These are phyloP conservation scores for Drosophila tsacasi DNA, from an alignment of 1,140 invertebrate species.

Conservation along the genomic window DNA sequence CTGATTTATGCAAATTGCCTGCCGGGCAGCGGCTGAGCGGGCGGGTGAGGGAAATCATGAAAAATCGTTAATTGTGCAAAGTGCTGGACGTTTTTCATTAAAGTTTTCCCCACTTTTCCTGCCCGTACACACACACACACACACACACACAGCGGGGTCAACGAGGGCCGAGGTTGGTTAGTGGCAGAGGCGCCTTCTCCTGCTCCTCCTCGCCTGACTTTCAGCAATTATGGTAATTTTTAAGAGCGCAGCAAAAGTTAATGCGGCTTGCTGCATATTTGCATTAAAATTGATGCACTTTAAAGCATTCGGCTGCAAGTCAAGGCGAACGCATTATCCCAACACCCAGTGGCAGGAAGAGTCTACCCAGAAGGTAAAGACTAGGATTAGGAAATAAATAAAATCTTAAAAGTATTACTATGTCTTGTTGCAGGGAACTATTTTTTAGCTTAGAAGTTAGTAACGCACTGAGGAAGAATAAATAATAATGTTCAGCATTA, in stretches of 20 bases:
- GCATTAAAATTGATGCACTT: constrained; percentile 80
- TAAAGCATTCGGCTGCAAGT: constrained; percentile 55
- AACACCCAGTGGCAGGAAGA: background rate
- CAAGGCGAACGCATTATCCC: constrained; percentile 37
- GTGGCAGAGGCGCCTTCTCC: constrained; percentile 11
- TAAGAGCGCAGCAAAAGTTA: constrained; percentile 71
- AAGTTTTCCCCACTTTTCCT: constrained; percentile 33
- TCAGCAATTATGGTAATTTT: constrained; percentile 77
- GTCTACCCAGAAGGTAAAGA: background rate
- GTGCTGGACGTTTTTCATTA: constrained; percentile 74
- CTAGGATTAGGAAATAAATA: background rate
- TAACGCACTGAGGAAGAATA: too few relatives aligned
- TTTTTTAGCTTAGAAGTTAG: background rate
- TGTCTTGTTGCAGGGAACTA: background rate
- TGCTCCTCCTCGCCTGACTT: constrained; percentile 50
- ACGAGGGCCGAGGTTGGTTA: background rate
- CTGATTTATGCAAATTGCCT: constrained; percentile 81
- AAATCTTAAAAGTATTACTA: background rate
- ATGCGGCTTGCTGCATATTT: constrained; percentile 76
- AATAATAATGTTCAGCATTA: background rate
- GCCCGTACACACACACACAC: constrained; percentile 25
- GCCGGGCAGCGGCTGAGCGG: constrained; percentile 34
- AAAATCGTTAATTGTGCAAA: constrained; percentile 82
- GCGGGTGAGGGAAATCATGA: constrained; percentile 63
- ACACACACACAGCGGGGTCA: constrained; percentile 5